Evolutionary conservation across 1,140 invertebrate genomes (phyloP).

Genomic region (Pantala flavescens): DNA sequence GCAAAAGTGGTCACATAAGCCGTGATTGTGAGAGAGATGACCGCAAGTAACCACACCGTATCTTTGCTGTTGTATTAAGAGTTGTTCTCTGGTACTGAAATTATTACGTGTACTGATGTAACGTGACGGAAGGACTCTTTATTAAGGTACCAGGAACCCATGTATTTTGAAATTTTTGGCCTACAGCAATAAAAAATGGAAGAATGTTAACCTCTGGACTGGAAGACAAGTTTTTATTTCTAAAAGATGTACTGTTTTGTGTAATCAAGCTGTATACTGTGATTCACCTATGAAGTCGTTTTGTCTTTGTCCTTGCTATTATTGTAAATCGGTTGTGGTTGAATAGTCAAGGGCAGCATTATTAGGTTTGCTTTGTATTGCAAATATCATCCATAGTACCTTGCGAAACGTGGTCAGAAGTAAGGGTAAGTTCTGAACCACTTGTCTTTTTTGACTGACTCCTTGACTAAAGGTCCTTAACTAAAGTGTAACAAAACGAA

Average conservation of each 20-base stretch:
- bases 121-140: conserved; percentile 4
- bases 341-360: conserved; percentile 1
- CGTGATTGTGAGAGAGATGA: conserved; percentile 34
- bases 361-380: conserved; percentile 10
- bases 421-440: neutral
- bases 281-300: conserved; percentile 5
- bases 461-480: conserved; percentile 9
- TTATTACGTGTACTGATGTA: conserved; percentile 7
- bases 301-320: conserved; percentile 9
- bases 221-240: neutral
- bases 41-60: conserved; percentile 19
- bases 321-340: conserved; percentile 9
- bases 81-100: conserved; percentile 1
- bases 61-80: conserved; percentile 10
- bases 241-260: conserved; percentile 7
- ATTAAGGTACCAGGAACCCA: conserved; percentile 8
- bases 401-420: neutral
- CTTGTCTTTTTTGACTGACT: conserved; percentile 1
- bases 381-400: conserved; percentile 6
- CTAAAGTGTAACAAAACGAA: conserved; percentile 5
- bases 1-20: conserved; percentile 38
- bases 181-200: conserved; percentile 10
- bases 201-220: conserved; percentile 9
- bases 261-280: conserved; percentile 6
- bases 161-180: neutral